Evolutionary conservation across 2,113 vertebrate species (phyloP), one percentile per base, ranked within the genome.

Genomic region (Ciconia stormi): DNA sequence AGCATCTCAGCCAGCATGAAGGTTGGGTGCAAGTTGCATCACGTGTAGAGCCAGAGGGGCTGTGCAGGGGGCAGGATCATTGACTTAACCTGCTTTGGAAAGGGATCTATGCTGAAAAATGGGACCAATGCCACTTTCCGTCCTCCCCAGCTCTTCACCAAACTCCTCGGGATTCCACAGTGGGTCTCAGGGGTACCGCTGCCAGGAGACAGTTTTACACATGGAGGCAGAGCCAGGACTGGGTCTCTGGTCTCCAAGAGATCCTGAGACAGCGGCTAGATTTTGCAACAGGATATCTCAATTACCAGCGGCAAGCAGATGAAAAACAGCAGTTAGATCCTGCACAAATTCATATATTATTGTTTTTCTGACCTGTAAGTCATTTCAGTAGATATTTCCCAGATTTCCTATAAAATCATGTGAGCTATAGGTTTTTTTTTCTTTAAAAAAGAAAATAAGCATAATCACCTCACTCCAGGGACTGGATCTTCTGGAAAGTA

Each of bases 361-460:
- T 61, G 11, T n/a, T 42, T 88, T 70, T 21, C 9, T 59, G 58
- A 66, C 18, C 49, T 73, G 53, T 70, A 90, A 90, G 53, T 73
- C 6, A 77, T 86, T 95, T 93, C 87, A 90, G 71, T 8, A 86
- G 82, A 38, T 80, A 77, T 88, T 93, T 93, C 74, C 62, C 79
- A 90, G 66, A 90, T 93, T 94, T 90, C 62, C 79, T 78, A 52
- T 90, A 89, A 93, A 95, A 81, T 93, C 53, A 34, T 58, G 30
- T 40, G 34, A 85, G 30, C 21, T 87, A 82, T 52, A 94, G 87
- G 93, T 52, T 81, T 88, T 77, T 71, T 16, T 36, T 82, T 47
- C 19, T 27, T 55, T 59, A 38, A 84, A 71, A 83, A 61, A 82
- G 53, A 77, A n/a, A n/a, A n/a, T n/a, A n/a, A 90, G 44, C 40